Evolutionary conservation across 2,888 invertebrate species (phyloP).

Genomic region (Omphaloscelis lunosa): DNA sequence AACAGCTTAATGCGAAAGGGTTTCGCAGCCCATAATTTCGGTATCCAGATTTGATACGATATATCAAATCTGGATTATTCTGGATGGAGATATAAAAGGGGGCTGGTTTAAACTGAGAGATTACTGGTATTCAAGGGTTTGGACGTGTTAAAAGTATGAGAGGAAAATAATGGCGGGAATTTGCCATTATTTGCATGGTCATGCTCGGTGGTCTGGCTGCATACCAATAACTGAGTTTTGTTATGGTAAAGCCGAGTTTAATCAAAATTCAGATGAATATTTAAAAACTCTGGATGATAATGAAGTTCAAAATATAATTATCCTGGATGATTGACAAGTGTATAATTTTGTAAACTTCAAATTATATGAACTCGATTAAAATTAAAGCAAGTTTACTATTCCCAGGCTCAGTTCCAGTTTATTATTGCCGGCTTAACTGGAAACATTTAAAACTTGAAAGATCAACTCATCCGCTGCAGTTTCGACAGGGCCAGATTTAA

Average conservation of each 20-base stretch:
- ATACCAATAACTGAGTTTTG: neutral
- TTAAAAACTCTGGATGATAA: neutral
- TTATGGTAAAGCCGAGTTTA: neutral
- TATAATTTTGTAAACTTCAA: conserved; percentile 17
- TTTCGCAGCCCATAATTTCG: conserved; percentile 38
- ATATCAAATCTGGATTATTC: conserved; percentile 48
- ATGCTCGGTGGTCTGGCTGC: neutral
- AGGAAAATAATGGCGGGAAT: neutral
- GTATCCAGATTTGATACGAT: no score
- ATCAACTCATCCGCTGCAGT: conserved; percentile 19
- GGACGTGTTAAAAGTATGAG: conserved; percentile 4
- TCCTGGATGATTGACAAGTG: conserved; percentile 5
- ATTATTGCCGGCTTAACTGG: no score
- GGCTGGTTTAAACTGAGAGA: conserved; percentile 18
- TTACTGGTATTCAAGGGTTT: conserved; percentile 6
- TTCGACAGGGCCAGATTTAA: conserved; percentile 30
- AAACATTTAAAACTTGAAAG: conserved; percentile 38
- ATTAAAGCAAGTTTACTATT: conserved; percentile 9
- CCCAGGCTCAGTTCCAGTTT: no score
- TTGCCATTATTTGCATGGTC: neutral
- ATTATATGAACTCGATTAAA: conserved; percentile 17
- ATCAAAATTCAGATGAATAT: neutral
- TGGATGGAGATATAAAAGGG: conserved; percentile 31
- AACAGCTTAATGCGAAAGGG: conserved; percentile 46
- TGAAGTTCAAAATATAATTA: neutral